Base-by-base conservation (phyloP, 2,888 invertebrate genomes). In the Epirrita christyi region DNA sequence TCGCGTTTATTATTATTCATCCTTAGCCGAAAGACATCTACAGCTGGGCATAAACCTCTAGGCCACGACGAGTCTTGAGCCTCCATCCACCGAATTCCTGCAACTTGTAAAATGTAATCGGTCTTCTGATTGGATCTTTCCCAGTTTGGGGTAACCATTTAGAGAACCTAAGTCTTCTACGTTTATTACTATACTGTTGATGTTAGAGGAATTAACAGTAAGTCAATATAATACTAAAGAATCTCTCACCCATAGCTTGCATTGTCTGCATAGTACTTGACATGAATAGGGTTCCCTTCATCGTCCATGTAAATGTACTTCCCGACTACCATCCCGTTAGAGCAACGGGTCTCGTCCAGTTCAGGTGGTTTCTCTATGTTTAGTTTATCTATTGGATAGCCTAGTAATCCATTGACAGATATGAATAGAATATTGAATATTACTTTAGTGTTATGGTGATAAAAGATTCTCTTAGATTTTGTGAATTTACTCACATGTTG, bases 241-340 rank as follows among this genome's bases (percentile, higher is more conserved):
- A 21, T 21, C 21, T 15, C 76, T 81, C 75, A 95, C 95, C 95
- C 94, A 78, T 95, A 96, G 47, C 96, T 95, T 0, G 79, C 70
- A 14, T 93, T 83, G 71, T 96, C 95, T 0, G 96, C 95, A 51
- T 92, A 88, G 73, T 95, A 96, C 64, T 93, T 93, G 3, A 95
- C 94, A 28, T 95, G 86, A 34, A 94, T 92, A 0, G 95, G 91
- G 53, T 92, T 93, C 0, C 95, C 95, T 67, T 95, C 94, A 0
- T 94, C 93, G 49, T 94, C 93, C 10, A 93, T 80, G 71, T 94
- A 94, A 0, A 94, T 94, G 74, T 95, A 96, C 68, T 94, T 94
- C 10, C 96, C 96, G 5, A 93, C 83, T 0, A 96, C 93, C 6
- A 95, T 95, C 10, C 96, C 96, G 78, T 96, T 96, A 0, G 93